Base-by-base conservation (phyloP, 37 sponge, comb jelly and placozoan species). In the Halisarca cf. caerulea region DNA sequence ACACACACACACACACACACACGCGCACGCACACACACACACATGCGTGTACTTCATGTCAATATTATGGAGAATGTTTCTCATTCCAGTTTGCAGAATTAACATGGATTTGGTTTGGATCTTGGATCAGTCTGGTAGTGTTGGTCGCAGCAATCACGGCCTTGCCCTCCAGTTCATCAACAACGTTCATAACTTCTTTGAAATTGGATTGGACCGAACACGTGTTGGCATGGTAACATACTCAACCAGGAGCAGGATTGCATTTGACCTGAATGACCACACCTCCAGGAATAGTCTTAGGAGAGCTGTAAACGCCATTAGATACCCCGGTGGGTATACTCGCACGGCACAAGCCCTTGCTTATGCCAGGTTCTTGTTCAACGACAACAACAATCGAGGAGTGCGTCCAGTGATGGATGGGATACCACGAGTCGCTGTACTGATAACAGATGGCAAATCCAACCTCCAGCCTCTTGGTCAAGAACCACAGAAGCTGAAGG, bases 391-490 rank as follows among this genome's bases (percentile, higher is more conserved):
- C 0, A 40, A 15, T 0, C 75, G 82, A n/a, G 97, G 97, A 35
- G 97, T 90, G 9, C 82, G 97, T 51, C 92, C 92, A 5, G 0
- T 45, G 3, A 84, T 87, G 9, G 55, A 73, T 3, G 97, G 97
- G 0, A 69, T 97, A 0, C 97, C 97, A 0, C 86, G 83, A 25
- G 77, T 97, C 3, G 95, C 80, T 4, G 89, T 97, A 6, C 81
- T 97, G 79, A 70, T 97, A 32, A 97, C 97, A 8, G 97, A 97
- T 53, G 97, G 97, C 1, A 85, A 79, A 0, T 94, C 97, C 24
- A 97, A 97, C 71, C 47, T 83, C 11, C 70, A 75, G 25, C 69
- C 77, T 15, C 71, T 91, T 23, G 66, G 14, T 27, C 32, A 59
- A 6, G 42, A 57, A 0, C 90, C 96, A 8, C 23, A 78, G 38